Percentiles rank a stretch among this genome's conserved stretches.
Conservation (phyloP, 2,113 vertebrate genomes). For the Ictalurus punctatus region DNA sequence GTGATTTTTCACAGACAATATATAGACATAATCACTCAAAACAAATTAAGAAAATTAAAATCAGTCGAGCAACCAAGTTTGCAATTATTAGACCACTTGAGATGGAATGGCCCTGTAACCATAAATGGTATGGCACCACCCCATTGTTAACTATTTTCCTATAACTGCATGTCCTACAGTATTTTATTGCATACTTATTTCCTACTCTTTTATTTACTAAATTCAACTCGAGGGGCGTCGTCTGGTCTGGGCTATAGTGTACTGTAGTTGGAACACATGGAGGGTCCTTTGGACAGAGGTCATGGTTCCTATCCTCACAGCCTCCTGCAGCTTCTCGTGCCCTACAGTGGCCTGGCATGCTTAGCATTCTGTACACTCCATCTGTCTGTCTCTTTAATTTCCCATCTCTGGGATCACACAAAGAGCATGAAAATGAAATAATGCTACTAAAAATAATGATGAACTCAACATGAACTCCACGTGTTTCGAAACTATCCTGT, state of each 20-base stretch:
- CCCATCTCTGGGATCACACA: conserved; percentile 61
- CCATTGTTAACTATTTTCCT: not conserved
- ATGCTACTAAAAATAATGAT: conserved; percentile 17
- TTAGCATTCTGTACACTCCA: conserved; percentile 64
- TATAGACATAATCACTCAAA: too few relatives aligned
- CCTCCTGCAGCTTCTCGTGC: conserved; percentile 31
- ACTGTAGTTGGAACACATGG: conserved; percentile 67
- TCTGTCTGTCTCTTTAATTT: conserved; percentile 74
- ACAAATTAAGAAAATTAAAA: too few relatives aligned
- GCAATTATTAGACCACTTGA: too few relatives aligned
- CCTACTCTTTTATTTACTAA: not conserved
- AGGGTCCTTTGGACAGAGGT: conserved; percentile 59
- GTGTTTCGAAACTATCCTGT: conserved; percentile 68
- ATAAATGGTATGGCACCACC: not conserved
- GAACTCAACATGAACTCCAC: conserved; percentile 67
- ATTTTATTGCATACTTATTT: not conserved
- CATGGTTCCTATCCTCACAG: conserved; percentile 51
- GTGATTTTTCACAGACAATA: too few relatives aligned
- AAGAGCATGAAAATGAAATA: conserved; percentile 14
- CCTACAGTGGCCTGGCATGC: conserved; percentile 59
- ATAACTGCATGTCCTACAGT: not conserved
- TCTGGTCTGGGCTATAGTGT: conserved; percentile 64
- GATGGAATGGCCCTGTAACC: too few relatives aligned
- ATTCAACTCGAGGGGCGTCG: not conserved
- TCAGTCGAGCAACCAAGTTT: too few relatives aligned